These are phyloP conservation scores for Drosophila prosaltans DNA, from an alignment of 1,140 invertebrate genomes.

Conservation along the genomic window DNA sequence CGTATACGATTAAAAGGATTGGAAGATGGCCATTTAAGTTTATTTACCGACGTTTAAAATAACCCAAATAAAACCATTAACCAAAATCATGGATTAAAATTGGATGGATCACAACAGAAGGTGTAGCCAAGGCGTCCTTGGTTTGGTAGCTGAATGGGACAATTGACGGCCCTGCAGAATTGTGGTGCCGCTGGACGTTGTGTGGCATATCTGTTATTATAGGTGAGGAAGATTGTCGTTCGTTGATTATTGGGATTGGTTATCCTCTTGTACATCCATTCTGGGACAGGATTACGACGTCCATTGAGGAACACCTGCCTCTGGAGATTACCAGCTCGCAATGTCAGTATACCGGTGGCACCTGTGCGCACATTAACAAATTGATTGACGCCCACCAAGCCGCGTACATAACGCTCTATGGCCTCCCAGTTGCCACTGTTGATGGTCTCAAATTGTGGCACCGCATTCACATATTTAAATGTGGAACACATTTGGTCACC, in stretches of 20 bases:
- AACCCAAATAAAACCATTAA: background rate
- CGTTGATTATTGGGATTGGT: background rate
- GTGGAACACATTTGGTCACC: slow-evolving; percentile 54
- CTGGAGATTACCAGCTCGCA: background rate
- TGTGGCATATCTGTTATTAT: slow-evolving; percentile 39
- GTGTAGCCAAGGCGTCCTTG: slow-evolving; percentile 23
- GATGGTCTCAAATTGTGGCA: slow-evolving; percentile 83
- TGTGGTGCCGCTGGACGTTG: slow-evolving; percentile 22
- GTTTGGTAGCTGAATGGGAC: slow-evolving; percentile 20
- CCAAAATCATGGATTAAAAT: slow-evolving; percentile 27
- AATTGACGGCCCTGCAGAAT: slow-evolving; percentile 32
- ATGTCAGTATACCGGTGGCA: slow-evolving; percentile 8
- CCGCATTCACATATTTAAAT: slow-evolving; percentile 83
- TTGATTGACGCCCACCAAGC: slow-evolving; percentile 11
- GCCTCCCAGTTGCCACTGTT: slow-evolving; percentile 84
- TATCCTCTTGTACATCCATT: slow-evolving; percentile 54
- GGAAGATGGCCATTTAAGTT: background rate
- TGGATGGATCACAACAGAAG: slow-evolving; percentile 42
- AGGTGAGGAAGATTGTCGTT: slow-evolving; percentile 37
- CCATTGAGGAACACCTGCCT: slow-evolving; percentile 29
- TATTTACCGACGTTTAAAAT: background rate
- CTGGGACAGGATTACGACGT: slow-evolving; percentile 44
- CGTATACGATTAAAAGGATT: background rate
- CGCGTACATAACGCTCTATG: slow-evolving; percentile 64
- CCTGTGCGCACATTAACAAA: slow-evolving; percentile 33